Evolutionary conservation across 2,888 invertebrate genomes (phyloP), one percentile per base, ranked within the genome.

Genomic region (Hypolimnas misippus): DNA sequence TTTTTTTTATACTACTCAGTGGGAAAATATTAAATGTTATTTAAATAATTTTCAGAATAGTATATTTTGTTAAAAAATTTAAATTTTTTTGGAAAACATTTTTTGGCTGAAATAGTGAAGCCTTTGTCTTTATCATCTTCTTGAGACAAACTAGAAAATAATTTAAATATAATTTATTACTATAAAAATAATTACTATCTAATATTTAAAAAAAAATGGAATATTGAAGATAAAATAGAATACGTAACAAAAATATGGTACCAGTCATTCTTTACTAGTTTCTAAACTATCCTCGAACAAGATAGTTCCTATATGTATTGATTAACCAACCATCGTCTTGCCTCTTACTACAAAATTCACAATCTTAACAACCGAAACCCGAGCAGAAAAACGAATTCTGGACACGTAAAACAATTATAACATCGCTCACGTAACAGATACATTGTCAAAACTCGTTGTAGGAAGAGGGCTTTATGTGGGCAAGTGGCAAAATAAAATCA

Each of bases 401-500:
- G 25, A 44, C 65, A 65, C 65, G 62, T 62, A 66, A 63, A 66
- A 66, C 59, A 65, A 62, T 65, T 64, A 62, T 46, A 59, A 62
- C 60, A 62, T 54, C 57, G 46, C 46, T 56, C 65, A 63, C 38
- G 57, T 49, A 60, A 73, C 70, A 71, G 73, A 81, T 78, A 76
- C 75, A 79, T 78, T 76, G 78, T 76, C 73, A 75, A 78, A 81
- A 77, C 71, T 74, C 71, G 74, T 76, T 78, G 73, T 66, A 49
- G 46, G 54, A 69, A 66, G 67, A 66, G 65, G 66, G 66, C 70
- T 73, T 71, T 70, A 72, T 70, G 70, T 66, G 69, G 73, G 76
- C 70, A 76, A 79, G 76, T 78, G 77, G 77, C 72, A 63, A 77
- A 84, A 82, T 82, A 81, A 84, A 86, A 85, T 85, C 83, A 84